phyloP scores from a whole-genome alignment of 2,888 invertebrate genomes.

The Hecatera dysodea region DNA sequence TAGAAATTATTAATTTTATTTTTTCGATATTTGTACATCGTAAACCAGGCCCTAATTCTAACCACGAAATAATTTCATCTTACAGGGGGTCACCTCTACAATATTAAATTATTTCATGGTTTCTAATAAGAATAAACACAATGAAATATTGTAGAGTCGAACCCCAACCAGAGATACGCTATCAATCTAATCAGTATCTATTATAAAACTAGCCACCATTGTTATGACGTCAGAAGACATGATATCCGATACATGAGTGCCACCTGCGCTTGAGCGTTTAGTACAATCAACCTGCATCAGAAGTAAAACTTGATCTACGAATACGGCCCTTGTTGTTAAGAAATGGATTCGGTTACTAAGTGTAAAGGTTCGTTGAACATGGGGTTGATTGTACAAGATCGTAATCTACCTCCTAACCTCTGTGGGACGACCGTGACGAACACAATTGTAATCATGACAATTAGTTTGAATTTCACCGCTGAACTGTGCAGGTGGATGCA shows the following conservation, averaged over 20 bases:
- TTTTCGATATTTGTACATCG: too few species aligned
- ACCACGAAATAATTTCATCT: too few species aligned
- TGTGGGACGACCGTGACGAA: slow-evolving; percentile 9
- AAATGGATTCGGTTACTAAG: background rate
- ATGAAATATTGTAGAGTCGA: background rate
- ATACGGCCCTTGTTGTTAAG: background rate
- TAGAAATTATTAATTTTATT: too few species aligned
- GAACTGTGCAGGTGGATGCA: slow-evolving; percentile 44
- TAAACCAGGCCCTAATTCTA: background rate
- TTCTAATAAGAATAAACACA: slow-evolving; percentile 10
- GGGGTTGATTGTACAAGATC: slow-evolving; percentile 5
- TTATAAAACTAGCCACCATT: slow-evolving; percentile 21
- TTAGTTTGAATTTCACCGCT: slow-evolving; percentile 11
- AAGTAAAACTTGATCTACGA: background rate
- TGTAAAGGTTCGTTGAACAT: background rate
- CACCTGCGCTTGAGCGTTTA: slow-evolving; percentile 32
- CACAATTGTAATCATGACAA: slow-evolving; percentile 18
- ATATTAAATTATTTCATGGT: too few species aligned
- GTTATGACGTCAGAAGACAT: slow-evolving; percentile 16
- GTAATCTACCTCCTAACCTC: slow-evolving; percentile 15
- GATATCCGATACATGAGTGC: background rate
- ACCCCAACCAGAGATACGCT: background rate
- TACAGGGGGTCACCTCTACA: too few species aligned
- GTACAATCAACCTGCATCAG: background rate
- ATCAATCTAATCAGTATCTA: slow-evolving; percentile 9